A percentile compares a stretch with the other conserved stretches of the same genome.
These are phyloP conservation scores for Manis crassicaudata DNA, from an alignment of 2,797 vertebrate genomes.

Conservation along the genomic window DNA sequence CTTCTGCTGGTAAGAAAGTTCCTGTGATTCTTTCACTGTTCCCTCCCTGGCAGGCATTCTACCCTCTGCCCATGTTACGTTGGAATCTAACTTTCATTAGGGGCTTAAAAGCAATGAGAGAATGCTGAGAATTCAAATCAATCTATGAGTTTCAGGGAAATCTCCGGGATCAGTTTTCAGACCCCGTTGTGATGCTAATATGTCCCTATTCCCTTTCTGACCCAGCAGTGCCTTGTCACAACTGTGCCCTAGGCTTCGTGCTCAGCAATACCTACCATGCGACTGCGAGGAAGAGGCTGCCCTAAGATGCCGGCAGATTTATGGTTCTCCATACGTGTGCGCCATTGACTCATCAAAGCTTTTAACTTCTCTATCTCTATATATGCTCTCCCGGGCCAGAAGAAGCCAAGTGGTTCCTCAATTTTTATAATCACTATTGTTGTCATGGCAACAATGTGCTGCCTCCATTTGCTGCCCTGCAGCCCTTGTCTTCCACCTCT, in stretches of 20 bases:
- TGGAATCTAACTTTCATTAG: neutral
- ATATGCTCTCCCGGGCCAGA: neutral
- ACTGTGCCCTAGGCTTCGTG: neutral
- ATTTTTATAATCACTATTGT: neutral
- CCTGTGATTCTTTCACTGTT: neutral
- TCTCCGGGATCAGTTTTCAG: neutral
- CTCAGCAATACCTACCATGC: neutral
- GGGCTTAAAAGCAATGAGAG: neutral
- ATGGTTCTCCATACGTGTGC: neutral
- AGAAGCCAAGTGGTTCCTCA: neutral
- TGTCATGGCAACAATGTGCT: neutral
- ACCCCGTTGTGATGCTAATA: neutral
- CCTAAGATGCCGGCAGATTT: neutral
- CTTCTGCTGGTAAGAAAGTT: neutral
- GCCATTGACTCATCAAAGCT: neutral
- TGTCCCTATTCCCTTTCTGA: neutral
- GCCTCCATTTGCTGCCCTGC: neutral
- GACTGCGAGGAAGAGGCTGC: neutral
- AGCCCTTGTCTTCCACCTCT: neutral
- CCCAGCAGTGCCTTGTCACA: neutral
- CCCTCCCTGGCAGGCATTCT: neutral
- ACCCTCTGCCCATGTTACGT: neutral
- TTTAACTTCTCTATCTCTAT: neutral
- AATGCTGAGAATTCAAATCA: neutral
- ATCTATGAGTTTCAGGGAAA: neutral